A percentile compares a stretch with the other conserved stretches of the same genome.
Conservation (phyloP, 2,888 invertebrate species). For the Pristionchus maxplancki region DNA sequence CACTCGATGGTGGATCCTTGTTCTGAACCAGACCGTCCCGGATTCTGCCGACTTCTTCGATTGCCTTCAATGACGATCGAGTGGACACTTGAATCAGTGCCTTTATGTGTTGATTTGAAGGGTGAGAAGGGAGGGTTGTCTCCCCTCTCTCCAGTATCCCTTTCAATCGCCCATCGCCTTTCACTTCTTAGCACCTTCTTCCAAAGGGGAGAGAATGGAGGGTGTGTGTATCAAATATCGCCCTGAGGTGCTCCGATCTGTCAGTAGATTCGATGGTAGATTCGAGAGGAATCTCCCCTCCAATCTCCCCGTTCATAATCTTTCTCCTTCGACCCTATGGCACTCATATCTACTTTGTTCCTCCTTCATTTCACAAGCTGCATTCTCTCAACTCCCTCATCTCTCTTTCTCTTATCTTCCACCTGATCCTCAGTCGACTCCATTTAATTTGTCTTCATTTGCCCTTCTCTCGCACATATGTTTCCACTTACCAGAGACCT, state of each 20-base stretch:
- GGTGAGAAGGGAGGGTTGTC: neutral
- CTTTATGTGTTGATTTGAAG: constrained; percentile 38
- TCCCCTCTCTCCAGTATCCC: constrained; percentile 29
- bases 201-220: neutral
- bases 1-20: neutral
- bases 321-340: neutral
- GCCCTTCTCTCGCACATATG: neutral
- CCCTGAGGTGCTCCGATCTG: constrained; percentile 14
- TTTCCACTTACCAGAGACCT: constrained; percentile 38
- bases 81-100: constrained; percentile 43
- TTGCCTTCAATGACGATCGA: neutral
- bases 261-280: neutral
- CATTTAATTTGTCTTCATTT: constrained; percentile 33
- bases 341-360: constrained; percentile 38
- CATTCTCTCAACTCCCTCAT: constrained; percentile 1
- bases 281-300: neutral
- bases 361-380: constrained; percentile 17
- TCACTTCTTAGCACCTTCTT: constrained; percentile 43
- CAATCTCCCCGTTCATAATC: constrained; percentile 21
- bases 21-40: neutral
- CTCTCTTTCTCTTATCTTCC: neutral
- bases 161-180: constrained; percentile 35
- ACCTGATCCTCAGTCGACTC: constrained; percentile 32
- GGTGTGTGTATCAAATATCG: constrained; percentile 42
- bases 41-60: neutral